A percentile compares a stretch with the other conserved stretches of the same genome.
Evolutionary conservation across 2,113 vertebrate genomes (phyloP).

Genomic region (Ciconia boyciana): DNA sequence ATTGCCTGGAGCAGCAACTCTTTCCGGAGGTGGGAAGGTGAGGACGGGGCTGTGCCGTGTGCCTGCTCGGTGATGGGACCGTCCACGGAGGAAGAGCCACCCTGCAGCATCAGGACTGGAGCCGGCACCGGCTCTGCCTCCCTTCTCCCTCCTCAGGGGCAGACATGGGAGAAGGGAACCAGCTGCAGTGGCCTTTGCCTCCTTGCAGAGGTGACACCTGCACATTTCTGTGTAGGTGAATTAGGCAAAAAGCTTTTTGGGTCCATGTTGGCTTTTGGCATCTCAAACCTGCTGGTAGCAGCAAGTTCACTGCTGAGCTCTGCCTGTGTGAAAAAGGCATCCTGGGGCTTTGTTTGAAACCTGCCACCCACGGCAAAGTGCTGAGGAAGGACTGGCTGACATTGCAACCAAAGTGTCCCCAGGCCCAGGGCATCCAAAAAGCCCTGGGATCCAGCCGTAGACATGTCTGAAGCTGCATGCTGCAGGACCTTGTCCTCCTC

Average conservation of each 20-base stretch:
- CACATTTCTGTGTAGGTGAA: background rate
- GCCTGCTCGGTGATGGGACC: no score
- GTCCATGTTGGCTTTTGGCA: background rate
- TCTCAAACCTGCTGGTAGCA: background rate
- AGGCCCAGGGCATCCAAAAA: background rate
- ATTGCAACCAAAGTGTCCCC: background rate
- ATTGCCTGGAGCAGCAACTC: background rate
- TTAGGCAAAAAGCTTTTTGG: background rate
- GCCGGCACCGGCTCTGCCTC: background rate
- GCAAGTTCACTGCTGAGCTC: fast-evolving
- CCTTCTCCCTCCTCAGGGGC: background rate
- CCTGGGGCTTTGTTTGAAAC: background rate
- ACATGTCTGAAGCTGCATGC: background rate
- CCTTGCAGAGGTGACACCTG: background rate
- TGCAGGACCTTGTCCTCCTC: background rate
- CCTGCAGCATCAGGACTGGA: background rate
- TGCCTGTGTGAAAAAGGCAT: background rate
- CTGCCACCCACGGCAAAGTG: background rate
- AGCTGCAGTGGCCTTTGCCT: background rate
- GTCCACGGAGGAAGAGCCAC: background rate
- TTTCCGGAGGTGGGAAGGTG: background rate
- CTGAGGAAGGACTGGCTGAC: background rate
- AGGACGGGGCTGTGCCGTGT: background rate
- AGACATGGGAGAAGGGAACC: background rate
- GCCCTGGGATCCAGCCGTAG: background rate